A percentile compares a stretch with the other conserved stretches of the same genome.
Evolutionary conservation across 2,888 invertebrate species (phyloP).

Genomic region (Synergus itoensis): DNA sequence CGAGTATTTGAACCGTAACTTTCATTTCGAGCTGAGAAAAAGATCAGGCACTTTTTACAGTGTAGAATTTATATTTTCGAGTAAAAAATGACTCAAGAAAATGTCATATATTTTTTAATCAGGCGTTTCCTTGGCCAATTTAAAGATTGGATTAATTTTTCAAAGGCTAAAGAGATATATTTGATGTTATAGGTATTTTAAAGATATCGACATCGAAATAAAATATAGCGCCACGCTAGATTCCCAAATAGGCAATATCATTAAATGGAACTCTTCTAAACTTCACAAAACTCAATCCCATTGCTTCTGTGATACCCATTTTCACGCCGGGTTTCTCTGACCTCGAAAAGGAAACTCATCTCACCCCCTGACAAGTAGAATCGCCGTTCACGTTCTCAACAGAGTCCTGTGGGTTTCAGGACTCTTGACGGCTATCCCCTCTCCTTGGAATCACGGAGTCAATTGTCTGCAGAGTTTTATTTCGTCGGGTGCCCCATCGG

Average conservation of each 20-base stretch:
- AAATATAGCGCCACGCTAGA: constrained; percentile 57
- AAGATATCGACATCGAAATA: constrained; percentile 62
- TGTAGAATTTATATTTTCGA: no score
- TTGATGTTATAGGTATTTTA: constrained; percentile 41
- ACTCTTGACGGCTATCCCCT: constrained; percentile 31
- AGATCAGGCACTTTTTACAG: no score
- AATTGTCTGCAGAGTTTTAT: constrained; percentile 34
- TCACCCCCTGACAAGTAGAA: constrained; percentile 2
- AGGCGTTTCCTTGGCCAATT: no score
- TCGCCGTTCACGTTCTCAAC: neutral
- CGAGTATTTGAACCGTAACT: constrained; percentile 8
- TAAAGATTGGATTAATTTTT: no score
- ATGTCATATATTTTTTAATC: no score
- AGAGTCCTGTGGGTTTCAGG: neutral
- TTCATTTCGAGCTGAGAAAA: neutral
- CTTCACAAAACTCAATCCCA: constrained; percentile 68
- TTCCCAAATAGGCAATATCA: constrained; percentile 67
- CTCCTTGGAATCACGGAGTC: constrained; percentile 10
- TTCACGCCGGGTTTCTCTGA: constrained; percentile 48
- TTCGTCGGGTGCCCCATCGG: neutral
- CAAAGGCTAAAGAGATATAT: constrained; percentile 37
- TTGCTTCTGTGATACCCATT: constrained; percentile 55
- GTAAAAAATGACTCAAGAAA: no score
- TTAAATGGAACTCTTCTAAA: constrained; percentile 63
- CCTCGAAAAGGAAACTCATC: constrained; percentile 38